These are phyloP conservation scores for Campoplex nolae DNA, from an alignment of 2,888 invertebrate species.

Conservation along the genomic window DNA sequence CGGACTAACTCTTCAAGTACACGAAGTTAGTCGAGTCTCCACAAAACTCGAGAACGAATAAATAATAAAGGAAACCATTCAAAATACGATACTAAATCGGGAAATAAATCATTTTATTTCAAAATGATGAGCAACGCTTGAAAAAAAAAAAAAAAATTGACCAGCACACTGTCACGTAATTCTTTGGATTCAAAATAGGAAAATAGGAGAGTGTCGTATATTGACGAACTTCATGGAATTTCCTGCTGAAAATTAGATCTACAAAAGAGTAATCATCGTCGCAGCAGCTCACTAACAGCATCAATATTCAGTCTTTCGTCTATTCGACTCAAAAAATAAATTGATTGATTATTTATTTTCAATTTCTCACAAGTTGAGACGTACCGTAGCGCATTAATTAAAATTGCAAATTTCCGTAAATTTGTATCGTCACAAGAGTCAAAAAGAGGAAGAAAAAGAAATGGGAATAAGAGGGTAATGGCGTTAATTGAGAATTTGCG, in stretches of 20 bases:
- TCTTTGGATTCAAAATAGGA: not conserved
- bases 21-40: not conserved
- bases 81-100: not conserved
- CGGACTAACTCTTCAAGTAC: not conserved
- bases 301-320: not conserved
- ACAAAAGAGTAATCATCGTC: too few species aligned
- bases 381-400: slow-evolving; percentile 25
- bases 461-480: slow-evolving; percentile 60
- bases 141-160: not conserved
- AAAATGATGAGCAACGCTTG: not conserved
- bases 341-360: not conserved
- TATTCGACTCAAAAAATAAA: not conserved
- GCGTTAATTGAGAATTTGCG: slow-evolving; percentile 81
- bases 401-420: slow-evolving; percentile 62
- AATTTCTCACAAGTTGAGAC: not conserved
- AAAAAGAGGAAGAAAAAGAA: slow-evolving; percentile 9
- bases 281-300: too few species aligned
- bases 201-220: not conserved
- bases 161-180: not conserved
- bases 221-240: too few species aligned
- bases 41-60: not conserved
- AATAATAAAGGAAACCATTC: not conserved
- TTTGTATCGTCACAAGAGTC: slow-evolving; percentile 1
- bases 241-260: too few species aligned
- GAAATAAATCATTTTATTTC: not conserved